Evolutionary conservation across 2,888 invertebrate genomes (phyloP).

Genomic region (Creontiades dilutus): DNA sequence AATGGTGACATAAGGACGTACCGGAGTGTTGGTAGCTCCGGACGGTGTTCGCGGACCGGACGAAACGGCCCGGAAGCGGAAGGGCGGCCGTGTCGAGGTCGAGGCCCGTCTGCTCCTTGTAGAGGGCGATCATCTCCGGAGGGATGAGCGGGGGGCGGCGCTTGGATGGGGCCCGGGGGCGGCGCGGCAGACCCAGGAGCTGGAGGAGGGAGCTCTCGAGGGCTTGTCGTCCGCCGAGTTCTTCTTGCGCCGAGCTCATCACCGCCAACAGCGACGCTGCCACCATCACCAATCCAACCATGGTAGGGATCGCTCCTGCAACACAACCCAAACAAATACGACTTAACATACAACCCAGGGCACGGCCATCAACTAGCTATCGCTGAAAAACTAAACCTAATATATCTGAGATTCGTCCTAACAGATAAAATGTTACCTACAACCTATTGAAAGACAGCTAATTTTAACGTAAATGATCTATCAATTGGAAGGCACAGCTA

Average conservation of each 20-base stretch:
- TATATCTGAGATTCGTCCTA: no score
- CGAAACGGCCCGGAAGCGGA: constrained; percentile 84
- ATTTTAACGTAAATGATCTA: no score
- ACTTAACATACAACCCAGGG: no score
- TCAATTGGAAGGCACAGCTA: no score
- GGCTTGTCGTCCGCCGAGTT: constrained; percentile 77
- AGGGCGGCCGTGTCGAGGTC: constrained; percentile 83
- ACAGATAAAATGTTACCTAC: no score
- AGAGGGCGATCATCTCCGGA: constrained; percentile 89
- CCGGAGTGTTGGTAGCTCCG: constrained; percentile 90
- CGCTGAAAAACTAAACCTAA: no score
- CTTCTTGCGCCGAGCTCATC: constrained; percentile 68
- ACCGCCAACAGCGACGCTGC: constrained; percentile 72
- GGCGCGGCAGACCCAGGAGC: constrained; percentile 79
- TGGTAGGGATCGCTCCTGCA: constrained; percentile 78
- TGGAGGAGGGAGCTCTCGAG: constrained; percentile 82
- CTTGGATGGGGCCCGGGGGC: constrained; percentile 78
- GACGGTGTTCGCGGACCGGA: constrained; percentile 90
- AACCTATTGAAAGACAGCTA: no score
- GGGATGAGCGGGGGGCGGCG: constrained; percentile 81
- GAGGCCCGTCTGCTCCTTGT: constrained; percentile 84
- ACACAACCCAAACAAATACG: constrained; percentile 71
- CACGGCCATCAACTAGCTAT: no score
- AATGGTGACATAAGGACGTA: constrained; percentile 76
- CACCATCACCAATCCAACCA: constrained; percentile 78